Evolutionary conservation across 2,797 vertebrate genomes (phyloP), one percentile per base, ranked within the genome.

Genomic region (Otolemur crassicaudatus): DNA sequence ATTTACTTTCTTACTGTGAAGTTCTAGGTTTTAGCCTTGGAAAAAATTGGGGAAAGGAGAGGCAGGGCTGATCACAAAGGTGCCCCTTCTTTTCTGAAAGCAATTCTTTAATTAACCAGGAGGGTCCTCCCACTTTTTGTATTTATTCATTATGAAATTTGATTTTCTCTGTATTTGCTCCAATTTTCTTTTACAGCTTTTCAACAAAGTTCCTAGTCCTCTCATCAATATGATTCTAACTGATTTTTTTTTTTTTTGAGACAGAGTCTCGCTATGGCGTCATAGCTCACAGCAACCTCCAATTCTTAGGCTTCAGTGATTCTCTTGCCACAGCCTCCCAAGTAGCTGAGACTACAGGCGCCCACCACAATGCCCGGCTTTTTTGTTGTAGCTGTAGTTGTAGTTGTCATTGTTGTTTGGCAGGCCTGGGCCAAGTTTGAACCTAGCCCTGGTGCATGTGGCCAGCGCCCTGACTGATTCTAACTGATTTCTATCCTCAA

Each of bases 81-180:
- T 29, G n/a, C 29, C 12, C 49, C 40, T 77, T 81, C 22, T 77
- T 96, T 93, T 60, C 53, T 91, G 76, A 85, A 81, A 60, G 29
- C 2, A 53, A 69, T 84, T 95, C 17, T 92, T 80, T 80, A 95
- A 40, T 84, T 77, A 86, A 87, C 16, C 10, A 13, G 40, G 63
- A 7, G 67, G 13, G 8, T 23, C 53, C 7, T 4, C 56, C 9
- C 7, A 5, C 31, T 89, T 19, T 92, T 95, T 69, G 61, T 29
- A 58, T 72, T 90, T 95, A 67, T 90, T 93, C 49, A 77, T 85
- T 95, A 46, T 87, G 40, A 94, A 58, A 90, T 75, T 85, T 91
- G 20, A 67, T 95, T 95, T 96, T 92, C 46, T 90, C 65, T 90
- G 75, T 8, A 90, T 84, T 93, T 95, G 27, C 43, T 92, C 37